phyloP scores from a whole-genome alignment of 2,888 invertebrate genomes.

The Dryomyza anilis region DNA sequence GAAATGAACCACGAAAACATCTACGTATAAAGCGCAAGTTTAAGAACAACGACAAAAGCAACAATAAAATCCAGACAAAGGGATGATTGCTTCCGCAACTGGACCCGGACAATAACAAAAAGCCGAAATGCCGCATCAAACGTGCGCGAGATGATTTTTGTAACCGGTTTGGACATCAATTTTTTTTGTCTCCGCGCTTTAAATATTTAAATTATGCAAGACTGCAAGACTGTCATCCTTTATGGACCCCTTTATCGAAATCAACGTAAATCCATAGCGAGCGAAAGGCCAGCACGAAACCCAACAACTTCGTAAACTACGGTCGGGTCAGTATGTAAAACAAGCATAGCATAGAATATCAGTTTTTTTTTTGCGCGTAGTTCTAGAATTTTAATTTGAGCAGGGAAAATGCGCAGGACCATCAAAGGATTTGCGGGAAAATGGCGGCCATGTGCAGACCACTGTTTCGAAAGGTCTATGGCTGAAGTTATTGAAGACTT shows the following conservation, averaged over 20 bases:
- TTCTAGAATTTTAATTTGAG: neutral
- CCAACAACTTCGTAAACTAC: neutral
- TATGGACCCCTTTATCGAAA: neutral
- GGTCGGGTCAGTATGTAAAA: slow-evolving; percentile 18
- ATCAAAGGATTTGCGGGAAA: neutral
- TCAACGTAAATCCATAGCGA: neutral
- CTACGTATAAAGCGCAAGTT: too few species aligned
- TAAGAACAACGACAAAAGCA: neutral
- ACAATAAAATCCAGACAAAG: neutral
- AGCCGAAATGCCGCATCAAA: neutral
- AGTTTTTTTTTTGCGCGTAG: neutral
- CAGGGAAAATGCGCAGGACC: slow-evolving; percentile 6
- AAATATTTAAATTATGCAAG: slow-evolving; percentile 18
- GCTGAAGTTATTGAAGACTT: neutral
- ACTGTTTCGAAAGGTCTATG: neutral
- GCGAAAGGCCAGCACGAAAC: too few species aligned
- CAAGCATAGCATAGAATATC: neutral
- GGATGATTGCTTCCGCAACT: slow-evolving; percentile 22
- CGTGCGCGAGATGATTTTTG: slow-evolving; percentile 1
- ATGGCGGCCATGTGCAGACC: slow-evolving; percentile 3
- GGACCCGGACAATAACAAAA: neutral
- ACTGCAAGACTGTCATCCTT: slow-evolving; percentile 11
- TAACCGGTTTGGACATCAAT: slow-evolving; percentile 53
- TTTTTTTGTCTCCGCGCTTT: slow-evolving; percentile 25
- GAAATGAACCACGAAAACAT: too few species aligned